phyloP scores from a whole-genome alignment of 2,797 vertebrate species.

The Hozukius guyotensis region DNA sequence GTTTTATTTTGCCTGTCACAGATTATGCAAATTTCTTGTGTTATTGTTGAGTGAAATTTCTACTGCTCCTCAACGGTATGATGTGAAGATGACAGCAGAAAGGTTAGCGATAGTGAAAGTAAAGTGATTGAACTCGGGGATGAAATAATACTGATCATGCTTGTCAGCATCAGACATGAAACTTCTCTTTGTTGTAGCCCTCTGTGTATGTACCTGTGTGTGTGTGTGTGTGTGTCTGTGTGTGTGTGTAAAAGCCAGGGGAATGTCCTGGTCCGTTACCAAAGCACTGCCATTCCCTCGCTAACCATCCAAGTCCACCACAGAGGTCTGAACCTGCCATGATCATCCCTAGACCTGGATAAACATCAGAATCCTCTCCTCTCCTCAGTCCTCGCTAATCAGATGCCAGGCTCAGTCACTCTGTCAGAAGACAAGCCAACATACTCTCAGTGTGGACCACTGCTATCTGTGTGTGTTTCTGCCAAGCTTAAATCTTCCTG shows the following conservation, averaged over 20 bases:
- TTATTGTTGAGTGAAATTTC: neutral
- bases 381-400: constrained; percentile 35
- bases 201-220: neutral
- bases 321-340: constrained; percentile 52
- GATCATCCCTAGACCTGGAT: constrained; percentile 67
- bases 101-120: neutral
- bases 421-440: constrained; percentile 72
- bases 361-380: constrained; percentile 47
- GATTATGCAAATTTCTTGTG: neutral
- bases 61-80: neutral
- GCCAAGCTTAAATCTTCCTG: constrained; percentile 68
- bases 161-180: neutral
- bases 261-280: constrained; percentile 61
- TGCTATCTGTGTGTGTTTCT: constrained; percentile 55
- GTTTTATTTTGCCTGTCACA: neutral
- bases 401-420: constrained; percentile 65
- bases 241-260: constrained; percentile 30
- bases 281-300: constrained; percentile 46
- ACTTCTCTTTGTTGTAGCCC: neutral
- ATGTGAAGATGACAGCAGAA: neutral
- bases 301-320: constrained; percentile 54
- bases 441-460: constrained; percentile 63
- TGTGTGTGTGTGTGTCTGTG: neutral
- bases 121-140: neutral
- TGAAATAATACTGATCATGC: neutral